Conservation (phyloP, 2,797 vertebrate genomes). For the Catostomus latipinnis region DNA sequence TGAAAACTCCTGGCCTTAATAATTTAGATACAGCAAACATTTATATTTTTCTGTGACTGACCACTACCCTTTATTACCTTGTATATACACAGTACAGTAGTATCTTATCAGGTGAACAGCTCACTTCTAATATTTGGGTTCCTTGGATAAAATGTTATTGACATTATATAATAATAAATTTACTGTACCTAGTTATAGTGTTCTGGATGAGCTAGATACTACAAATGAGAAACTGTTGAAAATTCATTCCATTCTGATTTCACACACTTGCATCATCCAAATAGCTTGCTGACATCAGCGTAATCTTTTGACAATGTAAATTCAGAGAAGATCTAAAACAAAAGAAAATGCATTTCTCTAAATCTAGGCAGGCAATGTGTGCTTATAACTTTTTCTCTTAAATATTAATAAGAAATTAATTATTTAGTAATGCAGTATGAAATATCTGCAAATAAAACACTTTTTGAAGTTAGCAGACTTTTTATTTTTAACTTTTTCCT, state of each 20-base stretch:
- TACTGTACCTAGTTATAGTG: background rate
- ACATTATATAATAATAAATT: slow-evolving; percentile 14
- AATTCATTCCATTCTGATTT: slow-evolving; percentile 53
- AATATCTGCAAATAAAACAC: background rate
- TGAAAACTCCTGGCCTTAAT: no score
- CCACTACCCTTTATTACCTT: background rate
- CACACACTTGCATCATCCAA: slow-evolving; percentile 70
- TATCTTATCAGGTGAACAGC: background rate
- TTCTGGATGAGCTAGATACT: background rate
- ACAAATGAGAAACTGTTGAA: slow-evolving; percentile 6
- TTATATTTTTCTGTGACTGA: slow-evolving; percentile 1
- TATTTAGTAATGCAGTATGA: background rate
- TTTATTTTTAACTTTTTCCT: background rate
- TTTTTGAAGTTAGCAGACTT: background rate
- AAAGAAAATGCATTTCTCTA: background rate
- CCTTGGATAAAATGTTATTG: background rate
- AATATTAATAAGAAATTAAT: slow-evolving; percentile 9
- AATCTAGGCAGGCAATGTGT: background rate
- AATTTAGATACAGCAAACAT: background rate
- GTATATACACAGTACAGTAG: background rate
- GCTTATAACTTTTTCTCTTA: background rate
- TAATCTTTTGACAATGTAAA: slow-evolving; percentile 31
- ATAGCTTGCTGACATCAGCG: slow-evolving; percentile 55
- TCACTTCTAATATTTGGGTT: slow-evolving; percentile 4
- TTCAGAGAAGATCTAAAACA: slow-evolving; percentile 14